Base-by-base conservation (phyloP, 2,113 vertebrate species). In the Chauna torquata region DNA sequence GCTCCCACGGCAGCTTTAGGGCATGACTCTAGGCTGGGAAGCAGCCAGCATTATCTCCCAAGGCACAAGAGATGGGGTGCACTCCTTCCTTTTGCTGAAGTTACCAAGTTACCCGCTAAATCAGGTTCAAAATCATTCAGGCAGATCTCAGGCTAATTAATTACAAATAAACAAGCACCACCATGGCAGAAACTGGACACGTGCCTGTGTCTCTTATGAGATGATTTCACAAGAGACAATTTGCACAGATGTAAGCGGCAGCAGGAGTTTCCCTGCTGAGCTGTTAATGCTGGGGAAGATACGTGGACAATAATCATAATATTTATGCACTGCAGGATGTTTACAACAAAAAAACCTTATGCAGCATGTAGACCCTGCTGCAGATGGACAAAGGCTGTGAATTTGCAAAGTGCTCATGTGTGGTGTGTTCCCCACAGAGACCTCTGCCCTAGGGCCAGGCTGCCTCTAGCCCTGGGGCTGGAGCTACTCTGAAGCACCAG, bases 81-180 rank as follows among this genome's bases (percentile, higher is more conserved):
- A 69, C 82, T 94, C 79, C 66, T 76, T 93, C 44, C 64, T 88
- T 61, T 76, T 83, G 50, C 68, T 59, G 24, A 90, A 93, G 79
- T 77, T 90, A 76, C 50, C 62, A 90, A 93, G 79, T 77, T 90
- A 76, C 50, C 62, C 86, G 45, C 57, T 87, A 93, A 90, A 68
- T 62, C 68, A 42, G 64, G 49, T 81, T 94, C 74, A 68, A 91
- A 92, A 68, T 45, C 78, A 79, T 0, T 79, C 74, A 94, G 55
- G 16, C 58, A 85, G 62, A 90, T 94, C 66, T 74, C n/a, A 16
- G 45, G 36, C 52, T 77, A 94, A 94, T 88, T 92, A 94, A 88
- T 95, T 91, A 89, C 64, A 94, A 94, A 90, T 65, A 93, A 90
- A 76, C 57, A 92, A 94, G 83, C 82, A 93, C 11, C 50, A 54